Base-by-base conservation (phyloP, 2,113 vertebrate species). In the Catharus fuscescens region DNA sequence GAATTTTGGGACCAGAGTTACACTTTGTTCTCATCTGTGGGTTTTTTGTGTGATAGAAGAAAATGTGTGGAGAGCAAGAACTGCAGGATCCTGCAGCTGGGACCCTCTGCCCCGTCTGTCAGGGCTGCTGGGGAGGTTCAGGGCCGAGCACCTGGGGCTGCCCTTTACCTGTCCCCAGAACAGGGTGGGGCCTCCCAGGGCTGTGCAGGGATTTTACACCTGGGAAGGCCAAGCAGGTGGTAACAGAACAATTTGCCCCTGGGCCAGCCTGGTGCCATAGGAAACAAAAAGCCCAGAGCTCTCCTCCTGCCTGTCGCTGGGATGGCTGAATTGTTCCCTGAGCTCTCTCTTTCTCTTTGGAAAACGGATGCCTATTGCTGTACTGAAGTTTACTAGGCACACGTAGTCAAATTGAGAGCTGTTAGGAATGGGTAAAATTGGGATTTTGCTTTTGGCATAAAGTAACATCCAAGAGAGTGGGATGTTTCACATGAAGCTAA, bases 61-160 rank as follows among this genome's bases (percentile, higher is more conserved):
- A 70, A 21, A 25, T 3, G 12, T 45, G 52, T n/a, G 56, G 90
- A 52, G 57, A 88, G 53, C 29, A 29, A 26, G 80, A 64, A 10
- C 8, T 65, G 64, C 34, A 25, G 48, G 26, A 5, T 56, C 2
- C 44, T 79, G n/a, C 34, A 67, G 38, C 52, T 82, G 61, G 15
- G 19, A 7, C 10, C 6, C 45, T 12, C 2, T 44, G 25, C 5
- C 40, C 45, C 57, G 47, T 45, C 16, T 48, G 29, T 0, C 8
- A 18, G 34, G 15, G 74, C 67, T 4, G 8, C 12, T 31, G 54
- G 15, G 12, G 52, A 36, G 32, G 19, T n/a, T 50, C 44, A 5
- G 25, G 50, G 67, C 31, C 34, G 40, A 14, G 72, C 59, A 1
- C 53, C 48, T 60, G 67, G 29, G 67, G 29, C 67, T 86, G 65